Evolutionary conservation across 2,888 invertebrate genomes (phyloP).

Genomic region (Magallana nippona): DNA sequence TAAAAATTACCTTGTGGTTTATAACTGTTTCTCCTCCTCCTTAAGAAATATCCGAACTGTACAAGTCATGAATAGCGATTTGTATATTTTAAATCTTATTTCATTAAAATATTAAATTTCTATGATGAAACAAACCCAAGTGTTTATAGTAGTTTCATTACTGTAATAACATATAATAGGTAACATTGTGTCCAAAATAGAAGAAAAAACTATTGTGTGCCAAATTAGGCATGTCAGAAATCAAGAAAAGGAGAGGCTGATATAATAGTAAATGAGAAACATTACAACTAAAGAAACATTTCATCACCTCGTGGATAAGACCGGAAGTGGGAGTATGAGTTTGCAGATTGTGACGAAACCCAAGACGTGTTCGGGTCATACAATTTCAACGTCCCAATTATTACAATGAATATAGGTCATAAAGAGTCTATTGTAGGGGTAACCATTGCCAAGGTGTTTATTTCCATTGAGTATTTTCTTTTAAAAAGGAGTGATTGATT

Average conservation of each 20-base stretch:
- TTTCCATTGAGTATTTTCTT: neutral
- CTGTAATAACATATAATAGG: neutral
- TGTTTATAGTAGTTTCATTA: neutral
- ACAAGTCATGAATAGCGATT: no score
- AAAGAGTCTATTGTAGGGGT: neutral
- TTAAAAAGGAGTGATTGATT: neutral
- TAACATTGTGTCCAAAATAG: neutral
- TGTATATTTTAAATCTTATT: no score
- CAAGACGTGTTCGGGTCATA: neutral
- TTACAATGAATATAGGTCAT: constrained; percentile 7
- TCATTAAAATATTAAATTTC: neutral
- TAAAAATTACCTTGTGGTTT: no score
- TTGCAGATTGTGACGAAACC: constrained; percentile 1
- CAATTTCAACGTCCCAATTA: neutral
- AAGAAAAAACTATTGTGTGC: constrained; percentile 1
- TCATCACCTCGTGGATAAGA: constrained; percentile 25
- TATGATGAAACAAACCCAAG: neutral
- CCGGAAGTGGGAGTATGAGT: neutral
- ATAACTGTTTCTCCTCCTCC: no score
- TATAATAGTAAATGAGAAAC: neutral
- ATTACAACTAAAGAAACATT: neutral
- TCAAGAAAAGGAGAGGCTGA: neutral
- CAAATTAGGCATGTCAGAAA: constrained; percentile 6
- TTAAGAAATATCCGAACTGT: no score
- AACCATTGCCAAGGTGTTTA: neutral